Evolutionary conservation across 2,113 vertebrate genomes (phyloP), one percentile per base, ranked within the genome.

Genomic region (Ivindomyrus marchei): DNA sequence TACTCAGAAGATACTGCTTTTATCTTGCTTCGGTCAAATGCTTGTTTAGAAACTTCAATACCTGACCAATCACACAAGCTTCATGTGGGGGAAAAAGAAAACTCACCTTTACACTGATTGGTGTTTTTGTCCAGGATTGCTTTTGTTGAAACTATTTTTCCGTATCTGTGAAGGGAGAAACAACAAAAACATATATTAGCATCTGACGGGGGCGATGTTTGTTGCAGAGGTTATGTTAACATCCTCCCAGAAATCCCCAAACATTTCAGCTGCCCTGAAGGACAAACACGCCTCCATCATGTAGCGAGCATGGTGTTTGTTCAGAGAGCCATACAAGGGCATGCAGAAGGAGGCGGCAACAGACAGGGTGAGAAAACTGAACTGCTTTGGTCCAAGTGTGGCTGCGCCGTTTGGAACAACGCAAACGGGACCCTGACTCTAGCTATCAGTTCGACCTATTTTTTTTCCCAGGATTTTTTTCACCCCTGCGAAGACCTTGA

Each of bases 91-190:
- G 83, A 24, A 86, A 6, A 3, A 88, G 39, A 87, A 49, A 11
- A 95, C 96, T 7, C 97, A 99, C 98, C 98, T 98, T 99, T 99
- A 96, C 98, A 99, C 92, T 99, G 98, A 97, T 99, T 98, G 89
- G 98, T 99, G 96, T 98, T 99, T 96, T 99, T 99, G 95, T 99
- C 98, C 94, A 99, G 96, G 94, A 99, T 99, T 95, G 98, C 98
- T 96, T 99, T 99, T 93, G 98, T 99, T 92, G 98, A 99, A 94
- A 99, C 97, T 93, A 99, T 99, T 97, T 99, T 99, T 92, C 98
- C 98, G 93, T 98, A 99, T 93, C 98, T 99, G 94, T 77, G 92
- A 94, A 92, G 92, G 93, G 91, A 91, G 88, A 93, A 84, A 90
- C 91, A 89, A 4, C 53, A 58, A 58, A 56, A 62, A 56, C 9